phyloP scores from a whole-genome alignment of 2,113 vertebrate genomes.

The Nesoenas mayeri region DNA sequence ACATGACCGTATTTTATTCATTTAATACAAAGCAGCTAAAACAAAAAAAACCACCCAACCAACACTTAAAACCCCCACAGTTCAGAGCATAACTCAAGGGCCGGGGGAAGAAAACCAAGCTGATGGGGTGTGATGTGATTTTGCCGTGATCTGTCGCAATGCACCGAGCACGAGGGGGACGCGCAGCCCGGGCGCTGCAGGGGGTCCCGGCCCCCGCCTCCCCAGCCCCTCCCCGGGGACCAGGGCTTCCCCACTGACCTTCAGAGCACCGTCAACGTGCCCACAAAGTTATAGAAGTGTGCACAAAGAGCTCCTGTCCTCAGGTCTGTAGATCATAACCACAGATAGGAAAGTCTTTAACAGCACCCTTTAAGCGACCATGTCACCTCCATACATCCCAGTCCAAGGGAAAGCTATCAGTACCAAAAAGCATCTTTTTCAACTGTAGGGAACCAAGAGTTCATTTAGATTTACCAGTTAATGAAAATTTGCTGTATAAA shows the following conservation, averaged over 20 bases:
- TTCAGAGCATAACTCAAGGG: slow-evolving; percentile 11
- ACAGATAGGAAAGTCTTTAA: neutral
- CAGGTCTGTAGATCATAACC: neutral
- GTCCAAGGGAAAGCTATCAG: neutral
- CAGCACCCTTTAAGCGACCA: neutral
- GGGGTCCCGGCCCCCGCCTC: too few relatives aligned
- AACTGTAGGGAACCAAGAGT: neutral
- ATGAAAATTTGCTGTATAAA: neutral
- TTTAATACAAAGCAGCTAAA: slow-evolving; percentile 62
- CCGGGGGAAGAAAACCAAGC: neutral
- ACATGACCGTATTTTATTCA: slow-evolving; percentile 59
- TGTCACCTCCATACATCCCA: neutral
- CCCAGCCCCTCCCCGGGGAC: neutral
- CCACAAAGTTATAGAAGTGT: neutral
- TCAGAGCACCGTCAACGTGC: neutral
- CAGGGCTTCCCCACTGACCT: neutral
- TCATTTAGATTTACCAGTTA: slow-evolving; percentile 26
- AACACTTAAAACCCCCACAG: neutral
- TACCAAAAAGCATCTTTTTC: neutral
- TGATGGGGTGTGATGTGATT: slow-evolving; percentile 67
- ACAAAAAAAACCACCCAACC: too few relatives aligned
- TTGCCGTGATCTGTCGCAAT: neutral
- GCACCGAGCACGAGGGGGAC: too few relatives aligned
- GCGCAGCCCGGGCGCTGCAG: too few relatives aligned
- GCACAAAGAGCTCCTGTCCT: slow-evolving; percentile 26